A percentile compares a stretch with the other conserved stretches of the same genome.
Conservation (phyloP, 1,140 invertebrate genomes). For the Drosophila repletoides region DNA sequence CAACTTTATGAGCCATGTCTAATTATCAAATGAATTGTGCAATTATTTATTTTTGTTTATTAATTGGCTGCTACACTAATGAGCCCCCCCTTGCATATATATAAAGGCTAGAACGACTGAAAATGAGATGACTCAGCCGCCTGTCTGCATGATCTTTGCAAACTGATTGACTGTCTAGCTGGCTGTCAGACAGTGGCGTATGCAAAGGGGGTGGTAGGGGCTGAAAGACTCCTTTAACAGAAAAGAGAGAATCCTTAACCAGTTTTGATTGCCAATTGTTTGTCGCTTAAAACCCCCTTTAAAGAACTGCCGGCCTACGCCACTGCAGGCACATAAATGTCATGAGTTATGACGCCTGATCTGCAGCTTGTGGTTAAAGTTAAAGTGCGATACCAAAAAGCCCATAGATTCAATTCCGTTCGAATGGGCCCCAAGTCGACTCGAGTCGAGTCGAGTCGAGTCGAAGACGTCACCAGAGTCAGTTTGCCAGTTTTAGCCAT, state of each 20-base stretch:
- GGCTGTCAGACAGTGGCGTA: not conserved
- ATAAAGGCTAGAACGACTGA: not conserved
- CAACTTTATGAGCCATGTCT: constrained; percentile 79
- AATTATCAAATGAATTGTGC: constrained; percentile 82
- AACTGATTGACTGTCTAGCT: constrained; percentile 27
- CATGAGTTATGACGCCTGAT: constrained; percentile 62
- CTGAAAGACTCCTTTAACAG: too few species aligned
- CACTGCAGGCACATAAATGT: constrained; percentile 69
- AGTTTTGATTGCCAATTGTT: too few species aligned
- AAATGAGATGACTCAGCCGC: constrained; percentile 43
- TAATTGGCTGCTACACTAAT: constrained; percentile 75
- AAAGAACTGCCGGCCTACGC: too few species aligned
- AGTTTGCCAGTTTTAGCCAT: too few species aligned
- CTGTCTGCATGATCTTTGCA: constrained; percentile 19
- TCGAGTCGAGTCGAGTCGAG: not conserved
- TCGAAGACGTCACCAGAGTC: constrained; percentile 27
- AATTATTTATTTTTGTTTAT: constrained; percentile 81
- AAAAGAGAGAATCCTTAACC: too few species aligned
- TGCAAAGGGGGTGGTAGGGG: too few species aligned
- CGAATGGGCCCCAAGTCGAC: constrained; percentile 20
- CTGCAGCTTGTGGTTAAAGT: constrained; percentile 45
- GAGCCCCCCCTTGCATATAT: constrained; percentile 48
- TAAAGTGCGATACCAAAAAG: not conserved
- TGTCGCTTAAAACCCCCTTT: too few species aligned
- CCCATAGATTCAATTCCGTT: constrained; percentile 21